phyloP scores from a whole-genome alignment of 1,140 invertebrate species.

The Diplogasteroides magnus region DNA sequence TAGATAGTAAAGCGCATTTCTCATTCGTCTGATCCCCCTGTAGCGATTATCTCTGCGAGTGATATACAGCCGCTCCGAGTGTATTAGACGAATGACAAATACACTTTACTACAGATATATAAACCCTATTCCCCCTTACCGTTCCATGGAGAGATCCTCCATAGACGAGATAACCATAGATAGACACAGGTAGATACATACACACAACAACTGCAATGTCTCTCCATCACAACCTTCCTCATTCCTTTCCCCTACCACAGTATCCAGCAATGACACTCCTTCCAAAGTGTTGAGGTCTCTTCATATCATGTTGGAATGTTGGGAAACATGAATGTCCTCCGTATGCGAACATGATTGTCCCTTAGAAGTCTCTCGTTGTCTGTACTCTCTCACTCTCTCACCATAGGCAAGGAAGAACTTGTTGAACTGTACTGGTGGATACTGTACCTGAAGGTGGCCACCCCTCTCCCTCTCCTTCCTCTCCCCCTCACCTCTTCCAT shows the following conservation, averaged over 20 bases:
- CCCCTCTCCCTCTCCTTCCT: no score
- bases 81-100: neutral
- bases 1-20: no score
- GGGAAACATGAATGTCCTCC: conserved; percentile 67
- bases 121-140: neutral
- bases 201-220: conserved; percentile 42
- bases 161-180: conserved; percentile 44
- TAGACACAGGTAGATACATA: conserved; percentile 51
- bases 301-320: conserved; percentile 69
- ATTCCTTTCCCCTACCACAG: conserved; percentile 31
- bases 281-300: conserved; percentile 41
- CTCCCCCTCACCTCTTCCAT: neutral
- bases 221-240: neutral
- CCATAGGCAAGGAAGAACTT: neutral
- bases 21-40: no score
- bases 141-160: conserved; percentile 33
- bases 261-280: conserved; percentile 45
- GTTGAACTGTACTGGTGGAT: neutral
- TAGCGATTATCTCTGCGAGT: no score
- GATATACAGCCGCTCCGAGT: no score
- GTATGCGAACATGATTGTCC: conserved; percentile 61
- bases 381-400: neutral
- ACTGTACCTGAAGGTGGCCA: neutral
- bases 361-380: conserved; percentile 7
- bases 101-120: neutral